Base-by-base conservation (phyloP, 2,113 vertebrate genomes). In the Aplodontia rufa region DNA sequence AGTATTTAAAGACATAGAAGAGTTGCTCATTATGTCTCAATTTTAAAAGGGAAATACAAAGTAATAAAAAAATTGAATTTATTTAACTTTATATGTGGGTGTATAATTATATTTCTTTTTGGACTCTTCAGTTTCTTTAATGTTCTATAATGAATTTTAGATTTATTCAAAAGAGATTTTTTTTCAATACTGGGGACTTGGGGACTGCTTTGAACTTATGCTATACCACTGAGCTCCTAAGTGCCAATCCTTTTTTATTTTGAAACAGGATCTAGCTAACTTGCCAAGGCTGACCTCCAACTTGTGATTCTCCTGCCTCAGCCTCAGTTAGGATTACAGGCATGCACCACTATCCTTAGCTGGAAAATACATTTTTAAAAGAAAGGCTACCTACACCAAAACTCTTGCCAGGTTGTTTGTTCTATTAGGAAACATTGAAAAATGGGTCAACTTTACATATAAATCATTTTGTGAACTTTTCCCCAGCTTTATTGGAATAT, bases 41-140 rank as follows among this genome's bases (percentile, higher is more conserved):
- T 49, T 72, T 84, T 92, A 66, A 35, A 78, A 79, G 55, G 26
- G 72, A 92, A 84, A 92, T 24, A 16, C 16, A 91, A 91, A n/a
- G n/a, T 40, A 66, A 47, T 40, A 14, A 72, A 78, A 92, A 84
- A 72, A 12, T 22, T 0, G 6, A 76, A 64, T 28, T 37, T 82
- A 16, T 62, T 89, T 37, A 84, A 69, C 9, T 30, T 74, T 30
- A 40, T 35, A 13, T 35, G 47, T 32, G n/a, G n/a, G n/a, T 24
- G 6, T 10, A 14, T 53, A 72, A 37, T 37, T n/a, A n/a, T n/a
- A n/a, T 30, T 40, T 42, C 13, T 85, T 79, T 64, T 95, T 88
- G 35, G 1, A 64, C 6, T 55, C 0, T 53, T 51, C 24, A 35
- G n/a, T 64, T 30, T 76, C 55, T 79, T 69, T 42, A 49, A 32